phyloP scores from a whole-genome alignment of 2,888 invertebrate species.

The Biston stratarius region DNA sequence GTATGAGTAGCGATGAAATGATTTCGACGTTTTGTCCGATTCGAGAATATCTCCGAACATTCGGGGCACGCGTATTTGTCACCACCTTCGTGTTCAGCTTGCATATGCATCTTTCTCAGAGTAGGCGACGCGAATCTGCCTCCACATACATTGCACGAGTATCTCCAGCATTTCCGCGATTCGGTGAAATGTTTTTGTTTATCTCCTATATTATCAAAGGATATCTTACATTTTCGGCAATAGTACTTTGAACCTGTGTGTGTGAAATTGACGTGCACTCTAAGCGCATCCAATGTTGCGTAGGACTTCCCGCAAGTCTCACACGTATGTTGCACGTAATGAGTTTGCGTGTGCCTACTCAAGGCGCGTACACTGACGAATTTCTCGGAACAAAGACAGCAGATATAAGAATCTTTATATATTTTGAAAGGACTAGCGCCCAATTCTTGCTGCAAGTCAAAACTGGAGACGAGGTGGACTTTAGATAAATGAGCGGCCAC shows the following conservation, averaged over 20 bases:
- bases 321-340: constrained; percentile 56
- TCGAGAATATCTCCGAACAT: constrained; percentile 50
- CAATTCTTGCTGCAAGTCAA: constrained; percentile 40
- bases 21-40: constrained; percentile 38
- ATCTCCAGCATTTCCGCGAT: constrained; percentile 50
- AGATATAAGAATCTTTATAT: constrained; percentile 43
- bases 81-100: constrained; percentile 46
- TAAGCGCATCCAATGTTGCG: constrained; percentile 47
- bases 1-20: constrained; percentile 48
- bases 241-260: constrained; percentile 39
- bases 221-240: constrained; percentile 52
- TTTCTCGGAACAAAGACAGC: constrained; percentile 52
- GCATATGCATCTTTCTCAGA: constrained; percentile 47
- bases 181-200: constrained; percentile 47
- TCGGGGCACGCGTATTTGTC: constrained; percentile 50
- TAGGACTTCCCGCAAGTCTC: constrained; percentile 58
- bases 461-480: constrained; percentile 30
- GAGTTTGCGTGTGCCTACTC: constrained; percentile 57
- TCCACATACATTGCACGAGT: constrained; percentile 51
- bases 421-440: constrained; percentile 51
- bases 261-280: constrained; percentile 45
- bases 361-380: constrained; percentile 50
- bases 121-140: constrained; percentile 50
- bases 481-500: constrained; percentile 49
- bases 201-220: constrained; percentile 47